phyloP scores from a whole-genome alignment of 2,888 invertebrate species.

The Callinectes sapidus region DNA sequence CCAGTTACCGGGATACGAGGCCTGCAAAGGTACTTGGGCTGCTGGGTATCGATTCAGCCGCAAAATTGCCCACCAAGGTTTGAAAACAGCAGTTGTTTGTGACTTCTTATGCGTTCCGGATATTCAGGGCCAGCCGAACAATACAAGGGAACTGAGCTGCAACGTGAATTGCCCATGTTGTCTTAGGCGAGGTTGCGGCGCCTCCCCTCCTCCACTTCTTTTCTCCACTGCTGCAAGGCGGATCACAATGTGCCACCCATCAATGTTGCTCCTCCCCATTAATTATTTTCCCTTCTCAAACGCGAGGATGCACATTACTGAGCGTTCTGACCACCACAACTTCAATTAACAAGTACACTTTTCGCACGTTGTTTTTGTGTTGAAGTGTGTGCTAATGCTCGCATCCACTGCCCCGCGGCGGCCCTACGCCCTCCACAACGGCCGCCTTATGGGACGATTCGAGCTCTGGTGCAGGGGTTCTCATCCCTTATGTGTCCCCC shows the following conservation, averaged over 20 bases:
- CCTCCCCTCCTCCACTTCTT: neutral
- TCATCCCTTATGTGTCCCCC: neutral
- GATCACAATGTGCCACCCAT: neutral
- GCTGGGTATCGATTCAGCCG: conserved; percentile 25
- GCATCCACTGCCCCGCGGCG: neutral
- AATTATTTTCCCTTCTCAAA: neutral
- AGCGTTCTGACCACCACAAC: neutral
- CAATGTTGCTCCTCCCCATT: neutral
- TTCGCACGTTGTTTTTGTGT: neutral
- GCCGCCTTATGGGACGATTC: neutral
- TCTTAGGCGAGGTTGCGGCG: neutral
- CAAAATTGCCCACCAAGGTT: conserved; percentile 33
- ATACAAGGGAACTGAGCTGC: conserved; percentile 24
- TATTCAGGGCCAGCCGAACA: neutral
- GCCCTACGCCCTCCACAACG: neutral
- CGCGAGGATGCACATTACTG: neutral
- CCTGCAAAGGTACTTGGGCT: conserved; percentile 11
- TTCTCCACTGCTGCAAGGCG: neutral
- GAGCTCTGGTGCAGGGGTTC: neutral
- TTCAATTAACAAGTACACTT: neutral
- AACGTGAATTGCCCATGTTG: neutral
- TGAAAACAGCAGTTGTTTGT: conserved; percentile 35
- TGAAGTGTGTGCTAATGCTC: neutral
- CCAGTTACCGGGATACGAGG: conserved; percentile 34
- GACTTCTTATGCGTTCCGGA: conserved; percentile 36